A percentile compares a stretch with the other conserved stretches of the same genome.
These are phyloP conservation scores for Falco naumanni DNA, from an alignment of 2,797 vertebrate genomes.

Conservation along the genomic window DNA sequence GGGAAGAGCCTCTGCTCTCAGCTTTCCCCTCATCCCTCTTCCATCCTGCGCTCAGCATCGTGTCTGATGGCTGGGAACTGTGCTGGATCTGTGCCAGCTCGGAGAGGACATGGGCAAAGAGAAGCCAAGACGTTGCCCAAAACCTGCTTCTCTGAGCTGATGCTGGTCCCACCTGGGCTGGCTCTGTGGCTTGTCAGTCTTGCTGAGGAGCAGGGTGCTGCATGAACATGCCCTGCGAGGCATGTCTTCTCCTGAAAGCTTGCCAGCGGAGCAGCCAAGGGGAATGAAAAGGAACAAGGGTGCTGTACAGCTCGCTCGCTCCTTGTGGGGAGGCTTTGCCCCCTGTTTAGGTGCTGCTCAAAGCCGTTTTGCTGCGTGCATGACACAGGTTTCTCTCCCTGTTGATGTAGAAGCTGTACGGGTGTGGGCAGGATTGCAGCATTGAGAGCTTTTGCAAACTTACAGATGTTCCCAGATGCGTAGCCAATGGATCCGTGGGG, in stretches of 20 bases:
- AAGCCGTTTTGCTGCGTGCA: background rate
- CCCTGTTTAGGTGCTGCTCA: background rate
- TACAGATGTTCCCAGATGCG: background rate
- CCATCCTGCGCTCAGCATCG: rapidly evolving
- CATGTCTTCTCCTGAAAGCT: background rate
- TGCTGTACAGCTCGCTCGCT: background rate
- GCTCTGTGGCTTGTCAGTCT: background rate
- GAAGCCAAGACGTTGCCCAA: background rate
- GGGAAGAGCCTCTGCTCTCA: background rate
- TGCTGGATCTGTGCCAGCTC: background rate
- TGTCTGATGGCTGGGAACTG: rapidly evolving
- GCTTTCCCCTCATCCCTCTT: background rate
- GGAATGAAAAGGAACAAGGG: background rate
- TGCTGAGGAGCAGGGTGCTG: background rate
- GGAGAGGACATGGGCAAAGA: rapidly evolving
- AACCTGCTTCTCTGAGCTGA: background rate
- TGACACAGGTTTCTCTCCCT: background rate
- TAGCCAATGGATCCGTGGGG: background rate
- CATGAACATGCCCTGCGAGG: background rate
- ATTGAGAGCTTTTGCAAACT: background rate
- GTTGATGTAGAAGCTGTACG: background rate
- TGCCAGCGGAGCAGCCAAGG: background rate
- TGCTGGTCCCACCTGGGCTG: background rate
- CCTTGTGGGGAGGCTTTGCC: background rate
- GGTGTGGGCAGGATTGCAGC: rapidly evolving